These are phyloP conservation scores for Acropternis orthonyx DNA, from an alignment of 2,797 vertebrate species.

Conservation along the genomic window DNA sequence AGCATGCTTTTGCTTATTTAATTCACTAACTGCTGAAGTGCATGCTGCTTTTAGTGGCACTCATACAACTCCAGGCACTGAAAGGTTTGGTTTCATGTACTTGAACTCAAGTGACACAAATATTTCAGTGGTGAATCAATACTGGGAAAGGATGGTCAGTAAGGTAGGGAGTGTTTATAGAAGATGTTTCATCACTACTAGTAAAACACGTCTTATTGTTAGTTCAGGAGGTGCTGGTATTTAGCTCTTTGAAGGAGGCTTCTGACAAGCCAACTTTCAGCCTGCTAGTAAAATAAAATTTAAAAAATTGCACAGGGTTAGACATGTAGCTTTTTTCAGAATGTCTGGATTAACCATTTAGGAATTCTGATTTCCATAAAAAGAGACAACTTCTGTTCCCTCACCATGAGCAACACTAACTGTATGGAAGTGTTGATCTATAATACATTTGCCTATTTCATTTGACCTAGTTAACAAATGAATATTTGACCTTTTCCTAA, in stretches of 20 bases:
- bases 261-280: conserved; percentile 67
- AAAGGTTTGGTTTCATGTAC: conserved; percentile 75
- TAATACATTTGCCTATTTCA: background rate
- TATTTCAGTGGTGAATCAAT: conserved; percentile 79
- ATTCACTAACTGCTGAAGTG: conserved; percentile 66
- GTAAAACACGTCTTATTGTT: conserved; percentile 80
- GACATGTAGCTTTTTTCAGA: conserved; percentile 14
- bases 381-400: background rate
- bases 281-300: conserved; percentile 43
- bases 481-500: background rate
- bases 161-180: conserved; percentile 81
- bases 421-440: background rate
- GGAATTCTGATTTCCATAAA: conserved; percentile 34
- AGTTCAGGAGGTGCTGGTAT: conserved; percentile 79
- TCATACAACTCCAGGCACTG: conserved; percentile 61
- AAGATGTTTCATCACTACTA: conserved; percentile 80
- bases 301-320: background rate
- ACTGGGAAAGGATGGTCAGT: conserved; percentile 67
- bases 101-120: conserved; percentile 80
- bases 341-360: conserved; percentile 21
- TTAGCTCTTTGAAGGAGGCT: conserved; percentile 73
- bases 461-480: background rate
- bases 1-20: conserved; percentile 74
- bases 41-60: conserved; percentile 68
- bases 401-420: rapidly evolving